phyloP scores from a whole-genome alignment of 2,888 invertebrate genomes.

The Microdon myrmicae region DNA sequence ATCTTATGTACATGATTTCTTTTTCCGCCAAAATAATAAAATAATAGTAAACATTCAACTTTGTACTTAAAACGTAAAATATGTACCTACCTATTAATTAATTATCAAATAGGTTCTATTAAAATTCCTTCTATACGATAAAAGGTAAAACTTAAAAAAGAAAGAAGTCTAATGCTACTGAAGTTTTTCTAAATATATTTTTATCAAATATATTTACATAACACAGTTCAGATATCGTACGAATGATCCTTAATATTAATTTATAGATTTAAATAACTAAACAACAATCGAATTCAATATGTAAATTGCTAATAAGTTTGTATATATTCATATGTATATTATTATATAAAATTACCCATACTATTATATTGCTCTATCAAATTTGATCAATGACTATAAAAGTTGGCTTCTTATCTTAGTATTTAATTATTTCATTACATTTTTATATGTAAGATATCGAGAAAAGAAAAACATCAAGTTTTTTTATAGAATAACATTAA shows the following conservation, averaged over 20 bases:
- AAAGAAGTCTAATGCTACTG: no score
- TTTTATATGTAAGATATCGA: not conserved
- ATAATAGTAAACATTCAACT: no score
- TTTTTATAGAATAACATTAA: no score
- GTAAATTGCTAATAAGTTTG: constrained; percentile 29
- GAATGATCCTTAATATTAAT: constrained; percentile 36
- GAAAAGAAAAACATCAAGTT: not conserved
- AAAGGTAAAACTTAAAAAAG: no score
- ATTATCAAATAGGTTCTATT: no score
- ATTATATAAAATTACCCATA: constrained; percentile 34
- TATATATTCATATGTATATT: constrained; percentile 19
- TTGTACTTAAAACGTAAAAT: no score
- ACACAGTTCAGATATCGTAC: constrained; percentile 46
- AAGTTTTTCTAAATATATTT: no score
- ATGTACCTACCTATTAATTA: no score
- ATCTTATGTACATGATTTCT: no score
- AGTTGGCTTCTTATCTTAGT: constrained; percentile 8
- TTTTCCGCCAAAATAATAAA: no score
- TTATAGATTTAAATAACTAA: constrained; percentile 41
- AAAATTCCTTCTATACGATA: no score
- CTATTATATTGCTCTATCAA: constrained; percentile 47
- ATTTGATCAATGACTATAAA: constrained; percentile 10
- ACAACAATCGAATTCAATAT: constrained; percentile 34
- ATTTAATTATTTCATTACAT: constrained; percentile 6
- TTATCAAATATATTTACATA: constrained; percentile 49